Conservation (phyloP, 2,888 invertebrate genomes). For the Ichneumoninae sp. region DNA sequence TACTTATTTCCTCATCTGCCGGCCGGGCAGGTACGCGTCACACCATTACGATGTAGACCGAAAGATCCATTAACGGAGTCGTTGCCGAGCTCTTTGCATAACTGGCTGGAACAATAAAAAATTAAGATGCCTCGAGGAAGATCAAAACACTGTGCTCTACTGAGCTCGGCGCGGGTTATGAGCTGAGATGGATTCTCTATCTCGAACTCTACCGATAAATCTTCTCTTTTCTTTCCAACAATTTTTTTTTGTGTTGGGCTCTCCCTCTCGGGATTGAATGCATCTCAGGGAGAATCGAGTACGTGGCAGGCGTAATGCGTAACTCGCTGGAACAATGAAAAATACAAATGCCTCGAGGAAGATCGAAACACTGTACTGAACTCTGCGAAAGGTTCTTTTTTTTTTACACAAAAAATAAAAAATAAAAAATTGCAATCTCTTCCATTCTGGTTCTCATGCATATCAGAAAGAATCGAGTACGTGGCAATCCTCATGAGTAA, state of each 20-base stretch:
- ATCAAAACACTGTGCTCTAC: not conserved
- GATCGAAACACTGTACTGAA: not conserved
- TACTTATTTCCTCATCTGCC: conserved; percentile 30
- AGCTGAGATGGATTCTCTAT: not conserved
- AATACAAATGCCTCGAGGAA: not conserved
- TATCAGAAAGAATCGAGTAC: too few relatives aligned
- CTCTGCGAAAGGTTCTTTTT: too few relatives aligned
- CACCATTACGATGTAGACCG: conserved; percentile 32
- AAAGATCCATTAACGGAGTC: conserved; percentile 55
- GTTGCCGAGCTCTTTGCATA: conserved; percentile 38
- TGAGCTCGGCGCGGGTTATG: not conserved
- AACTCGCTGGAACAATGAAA: conserved; percentile 2
- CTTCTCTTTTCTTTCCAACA: not conserved
- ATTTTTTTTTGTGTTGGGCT: not conserved
- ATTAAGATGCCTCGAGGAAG: not conserved
- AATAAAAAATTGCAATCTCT: not conserved
- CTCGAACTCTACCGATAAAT: not conserved
- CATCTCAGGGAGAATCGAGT: too few relatives aligned
- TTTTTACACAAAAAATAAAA: too few relatives aligned
- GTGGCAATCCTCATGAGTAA: not conserved
- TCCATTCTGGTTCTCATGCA: conserved; percentile 7
- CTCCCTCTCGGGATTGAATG: conserved; percentile 25
- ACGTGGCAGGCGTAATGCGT: not conserved
- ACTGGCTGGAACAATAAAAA: conserved; percentile 11
- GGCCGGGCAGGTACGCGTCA: conserved; percentile 26